phyloP scores from a whole-genome alignment of 2,113 vertebrate species.

The Ramphastos sulfuratus region DNA sequence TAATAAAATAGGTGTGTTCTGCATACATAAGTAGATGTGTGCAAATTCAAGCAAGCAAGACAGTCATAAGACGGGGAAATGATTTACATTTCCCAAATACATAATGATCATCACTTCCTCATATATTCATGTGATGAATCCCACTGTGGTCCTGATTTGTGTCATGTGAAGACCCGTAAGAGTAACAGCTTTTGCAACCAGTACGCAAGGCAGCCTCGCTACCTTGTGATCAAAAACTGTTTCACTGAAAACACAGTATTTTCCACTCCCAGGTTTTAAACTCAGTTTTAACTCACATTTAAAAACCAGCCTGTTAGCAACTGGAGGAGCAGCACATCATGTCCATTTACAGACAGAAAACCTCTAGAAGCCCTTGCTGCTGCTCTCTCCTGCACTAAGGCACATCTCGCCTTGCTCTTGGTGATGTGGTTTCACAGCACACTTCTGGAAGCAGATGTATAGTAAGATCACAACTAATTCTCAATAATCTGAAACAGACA shows the following conservation, averaged over 20 bases:
- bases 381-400: not conserved
- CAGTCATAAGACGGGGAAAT: not conserved
- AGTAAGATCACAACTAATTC: not conserved
- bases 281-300: not conserved
- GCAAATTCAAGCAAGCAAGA: not conserved
- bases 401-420: not conserved
- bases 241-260: not conserved
- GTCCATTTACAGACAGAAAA: not conserved
- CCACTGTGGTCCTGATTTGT: accelerated
- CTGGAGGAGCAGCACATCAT: not conserved
- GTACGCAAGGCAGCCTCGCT: not conserved
- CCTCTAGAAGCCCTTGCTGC: not conserved
- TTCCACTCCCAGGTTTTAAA: not conserved
- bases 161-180: not conserved
- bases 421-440: not conserved
- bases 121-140: not conserved
- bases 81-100: not conserved
- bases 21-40: accelerated
- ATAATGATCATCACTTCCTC: not conserved
- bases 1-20: not conserved
- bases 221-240: not conserved
- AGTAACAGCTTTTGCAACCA: not conserved
- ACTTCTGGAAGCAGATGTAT: not conserved
- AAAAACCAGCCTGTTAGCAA: not conserved
- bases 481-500: not conserved